phyloP scores from a whole-genome alignment of 2,797 vertebrate genomes.

The Microtus agrestis region DNA sequence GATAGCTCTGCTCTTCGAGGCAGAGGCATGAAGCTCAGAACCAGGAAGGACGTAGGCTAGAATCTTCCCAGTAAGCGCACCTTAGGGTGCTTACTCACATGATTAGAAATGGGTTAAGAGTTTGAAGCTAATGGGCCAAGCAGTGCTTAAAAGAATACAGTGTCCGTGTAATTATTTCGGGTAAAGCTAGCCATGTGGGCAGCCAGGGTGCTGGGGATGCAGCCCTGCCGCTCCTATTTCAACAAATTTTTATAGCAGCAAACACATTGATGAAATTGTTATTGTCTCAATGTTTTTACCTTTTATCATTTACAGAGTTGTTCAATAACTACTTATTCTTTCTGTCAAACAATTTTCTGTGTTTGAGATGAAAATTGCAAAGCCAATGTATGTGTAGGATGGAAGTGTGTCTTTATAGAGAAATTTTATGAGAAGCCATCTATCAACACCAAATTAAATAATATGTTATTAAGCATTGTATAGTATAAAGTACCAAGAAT shows the following conservation, averaged over 20 bases:
- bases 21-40: no score
- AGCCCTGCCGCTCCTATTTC: no score
- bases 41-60: no score
- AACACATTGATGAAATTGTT: background rate
- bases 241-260: background rate
- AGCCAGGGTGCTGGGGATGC: no score
- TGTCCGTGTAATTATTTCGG: no score
- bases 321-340: background rate
- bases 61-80: no score
- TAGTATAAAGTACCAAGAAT: background rate
- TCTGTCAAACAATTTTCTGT: background rate
- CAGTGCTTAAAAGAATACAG: no score
- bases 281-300: constrained; percentile 10
- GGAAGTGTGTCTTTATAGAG: background rate
- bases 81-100: no score
- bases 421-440: constrained; percentile 24
- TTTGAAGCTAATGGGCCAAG: no score
- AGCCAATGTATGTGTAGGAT: constrained; percentile 27
- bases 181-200: no score
- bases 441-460: constrained; percentile 43
- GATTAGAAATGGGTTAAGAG: no score
- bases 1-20: no score
- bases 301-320: background rate
- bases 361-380: background rate
- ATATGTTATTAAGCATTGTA: background rate